Conservation (phyloP, 2,113 vertebrate genomes). For the Pampusana beccarii region DNA sequence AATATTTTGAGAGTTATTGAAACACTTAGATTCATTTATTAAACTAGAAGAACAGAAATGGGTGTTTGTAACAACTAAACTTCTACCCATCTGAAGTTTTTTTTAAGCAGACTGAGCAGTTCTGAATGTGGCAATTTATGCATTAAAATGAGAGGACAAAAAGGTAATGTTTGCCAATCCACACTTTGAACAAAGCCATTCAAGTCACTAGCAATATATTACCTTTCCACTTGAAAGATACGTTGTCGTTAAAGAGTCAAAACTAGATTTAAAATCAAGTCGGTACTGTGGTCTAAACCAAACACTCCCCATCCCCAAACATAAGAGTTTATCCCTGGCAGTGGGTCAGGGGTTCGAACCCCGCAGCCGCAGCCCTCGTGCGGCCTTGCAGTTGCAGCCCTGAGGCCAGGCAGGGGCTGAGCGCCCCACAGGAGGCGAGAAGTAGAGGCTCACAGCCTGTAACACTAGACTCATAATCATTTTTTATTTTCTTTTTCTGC, state of each 20-base stretch:
- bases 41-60: background rate
- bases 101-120: background rate
- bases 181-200: background rate
- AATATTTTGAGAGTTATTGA: background rate
- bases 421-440: too few species aligned
- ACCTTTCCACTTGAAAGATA: background rate
- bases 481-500: background rate
- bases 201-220: background rate
- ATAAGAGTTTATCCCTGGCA: background rate
- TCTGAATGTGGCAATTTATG: background rate
- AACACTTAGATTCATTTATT: background rate
- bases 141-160: background rate
- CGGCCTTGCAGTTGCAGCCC: background rate
- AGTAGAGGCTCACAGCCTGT: background rate
- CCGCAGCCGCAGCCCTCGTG: accelerated
- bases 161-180: background rate
- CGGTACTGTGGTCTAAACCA: background rate
- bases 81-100: background rate
- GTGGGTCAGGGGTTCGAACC: background rate
- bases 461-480: background rate
- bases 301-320: background rate
- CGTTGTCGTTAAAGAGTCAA: background rate
- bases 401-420: background rate
- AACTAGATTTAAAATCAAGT: background rate
- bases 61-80: background rate